A percentile compares a stretch with the other conserved stretches of the same genome.
Evolutionary conservation across 2,113 vertebrate genomes (phyloP).

Genomic region (Vireo altiloquus): DNA sequence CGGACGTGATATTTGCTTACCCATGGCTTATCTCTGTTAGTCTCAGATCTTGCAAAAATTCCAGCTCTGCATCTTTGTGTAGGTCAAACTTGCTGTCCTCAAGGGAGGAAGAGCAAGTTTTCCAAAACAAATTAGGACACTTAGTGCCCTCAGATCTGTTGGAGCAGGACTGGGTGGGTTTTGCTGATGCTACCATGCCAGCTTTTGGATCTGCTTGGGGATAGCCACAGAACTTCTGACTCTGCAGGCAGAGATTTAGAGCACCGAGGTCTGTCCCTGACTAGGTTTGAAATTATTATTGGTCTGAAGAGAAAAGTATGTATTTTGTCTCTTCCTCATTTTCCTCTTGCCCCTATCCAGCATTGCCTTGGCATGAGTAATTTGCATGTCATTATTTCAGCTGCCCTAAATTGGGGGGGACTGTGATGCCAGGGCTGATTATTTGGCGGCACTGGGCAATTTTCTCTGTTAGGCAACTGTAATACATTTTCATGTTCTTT

Average conservation of each 20-base stretch:
- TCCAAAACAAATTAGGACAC: neutral
- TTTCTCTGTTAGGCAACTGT: constrained; percentile 62
- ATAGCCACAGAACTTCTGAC: neutral
- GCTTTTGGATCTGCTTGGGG: neutral
- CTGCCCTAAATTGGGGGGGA: neutral
- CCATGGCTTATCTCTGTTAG: neutral
- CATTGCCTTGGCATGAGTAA: neutral
- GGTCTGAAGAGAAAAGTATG: neutral
- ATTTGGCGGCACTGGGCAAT: constrained; percentile 40
- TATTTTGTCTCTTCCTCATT: neutral
- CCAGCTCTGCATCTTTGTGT: neutral
- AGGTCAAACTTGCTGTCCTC: neutral
- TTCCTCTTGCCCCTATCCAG: neutral
- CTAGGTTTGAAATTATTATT: neutral
- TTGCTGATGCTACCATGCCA: neutral
- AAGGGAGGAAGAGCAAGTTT: neutral
- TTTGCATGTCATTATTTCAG: constrained; percentile 44
- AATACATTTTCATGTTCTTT: constrained; percentile 63
- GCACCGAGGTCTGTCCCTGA: neutral
- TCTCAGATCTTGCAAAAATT: neutral
- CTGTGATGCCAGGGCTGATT: constrained; percentile 30
- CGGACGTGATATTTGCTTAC: neutral
- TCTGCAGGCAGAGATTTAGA: neutral
- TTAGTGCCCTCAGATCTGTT: neutral
- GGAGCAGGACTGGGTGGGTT: neutral